Evolutionary conservation across 23 tunicate species (phyloP).

Genomic region (Halocynthia aurantium): DNA sequence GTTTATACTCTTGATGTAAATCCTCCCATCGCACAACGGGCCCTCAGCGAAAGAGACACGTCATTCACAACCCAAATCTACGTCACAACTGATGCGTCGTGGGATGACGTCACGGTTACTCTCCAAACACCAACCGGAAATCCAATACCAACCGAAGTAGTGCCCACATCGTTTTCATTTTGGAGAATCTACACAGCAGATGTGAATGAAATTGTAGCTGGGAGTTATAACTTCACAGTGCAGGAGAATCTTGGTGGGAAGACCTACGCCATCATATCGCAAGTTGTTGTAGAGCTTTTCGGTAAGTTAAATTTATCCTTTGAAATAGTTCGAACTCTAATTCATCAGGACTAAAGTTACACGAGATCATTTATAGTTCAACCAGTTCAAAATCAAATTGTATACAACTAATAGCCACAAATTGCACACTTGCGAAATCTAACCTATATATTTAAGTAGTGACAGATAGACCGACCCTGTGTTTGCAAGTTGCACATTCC

Average conservation of each 20-base stretch:
- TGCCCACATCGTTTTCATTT: conserved; percentile 3
- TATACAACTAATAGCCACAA: no score
- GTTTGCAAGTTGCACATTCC: no score
- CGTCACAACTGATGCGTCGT: conserved; percentile 4
- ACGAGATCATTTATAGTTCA: no score
- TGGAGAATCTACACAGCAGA: conserved; percentile 6
- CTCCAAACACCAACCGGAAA: conserved; percentile 1
- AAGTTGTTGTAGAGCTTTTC: conserved; percentile 2
- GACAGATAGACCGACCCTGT: no score
- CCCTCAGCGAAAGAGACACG: conserved; percentile 2
- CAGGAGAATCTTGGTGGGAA: not conserved
- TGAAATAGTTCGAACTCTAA: no score
- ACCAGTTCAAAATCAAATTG: no score
- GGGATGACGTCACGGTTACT: conserved; percentile 11
- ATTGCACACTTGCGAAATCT: no score
- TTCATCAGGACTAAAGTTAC: no score
- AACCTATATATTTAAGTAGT: no score
- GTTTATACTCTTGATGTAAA: conserved; percentile 10
- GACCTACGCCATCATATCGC: not conserved
- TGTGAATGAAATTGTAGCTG: conserved; percentile 5
- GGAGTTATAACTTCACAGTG: conserved; percentile 6
- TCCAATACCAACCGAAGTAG: not conserved
- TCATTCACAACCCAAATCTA: not conserved
- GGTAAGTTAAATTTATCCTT: not conserved
- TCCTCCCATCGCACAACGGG: not conserved